Evolutionary conservation across 2,888 invertebrate genomes (phyloP).

Genomic region (Tromatobia lineatoria): DNA sequence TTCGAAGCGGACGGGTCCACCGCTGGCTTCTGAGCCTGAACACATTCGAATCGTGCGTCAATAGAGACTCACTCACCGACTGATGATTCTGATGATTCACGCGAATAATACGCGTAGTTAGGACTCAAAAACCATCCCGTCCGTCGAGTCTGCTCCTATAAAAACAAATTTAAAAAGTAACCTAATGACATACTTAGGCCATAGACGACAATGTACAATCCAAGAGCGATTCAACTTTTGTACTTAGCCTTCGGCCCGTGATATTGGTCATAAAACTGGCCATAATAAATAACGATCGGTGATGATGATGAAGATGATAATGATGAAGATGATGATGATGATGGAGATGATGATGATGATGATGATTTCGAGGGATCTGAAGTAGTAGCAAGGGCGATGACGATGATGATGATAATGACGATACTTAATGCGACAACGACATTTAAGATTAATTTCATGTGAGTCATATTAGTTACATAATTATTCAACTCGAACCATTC

Average conservation of each 20-base stretch:
- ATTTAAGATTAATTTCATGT: neutral
- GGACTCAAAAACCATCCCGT: conserved; percentile 68
- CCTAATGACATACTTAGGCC: conserved; percentile 52
- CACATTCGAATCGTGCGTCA: conserved; percentile 45
- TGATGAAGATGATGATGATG: conserved; percentile 61
- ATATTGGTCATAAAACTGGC: conserved; percentile 65
- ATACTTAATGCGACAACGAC: conserved; percentile 40
- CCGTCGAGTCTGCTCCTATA: conserved; percentile 69
- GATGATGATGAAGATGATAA: conserved; percentile 55
- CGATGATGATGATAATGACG: conserved; percentile 64
- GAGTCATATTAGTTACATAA: neutral
- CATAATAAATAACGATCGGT: conserved; percentile 30
- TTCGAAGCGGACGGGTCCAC: conserved; percentile 38
- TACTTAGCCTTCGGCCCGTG: conserved; percentile 75
- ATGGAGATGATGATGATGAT: conserved; percentile 61
- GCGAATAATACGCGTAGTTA: conserved; percentile 45
- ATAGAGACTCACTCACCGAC: conserved; percentile 39
- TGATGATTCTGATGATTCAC: conserved; percentile 51
- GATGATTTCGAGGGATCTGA: conserved; percentile 23
- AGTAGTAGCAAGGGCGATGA: conserved; percentile 57
- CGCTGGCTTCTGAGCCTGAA: conserved; percentile 51
- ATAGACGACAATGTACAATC: conserved; percentile 66
- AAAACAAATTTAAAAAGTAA: conserved; percentile 45
- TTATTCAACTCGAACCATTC: neutral
- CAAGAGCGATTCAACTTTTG: conserved; percentile 75